Percentiles rank a stretch among this genome's conserved stretches.
phyloP scores from a whole-genome alignment of 2,797 vertebrate genomes.

The Lacerta agilis region DNA sequence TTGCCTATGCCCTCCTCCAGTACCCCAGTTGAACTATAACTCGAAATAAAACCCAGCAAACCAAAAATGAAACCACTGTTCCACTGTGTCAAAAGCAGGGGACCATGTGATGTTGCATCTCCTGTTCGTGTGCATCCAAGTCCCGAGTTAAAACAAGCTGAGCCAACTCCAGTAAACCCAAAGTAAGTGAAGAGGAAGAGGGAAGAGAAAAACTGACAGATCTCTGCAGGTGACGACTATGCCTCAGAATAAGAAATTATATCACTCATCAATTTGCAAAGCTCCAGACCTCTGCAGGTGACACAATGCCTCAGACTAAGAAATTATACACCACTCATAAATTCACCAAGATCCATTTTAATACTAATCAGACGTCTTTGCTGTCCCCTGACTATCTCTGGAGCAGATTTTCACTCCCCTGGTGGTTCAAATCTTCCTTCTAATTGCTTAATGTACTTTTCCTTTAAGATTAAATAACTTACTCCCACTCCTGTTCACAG shows the following conservation, averaged over 20 bases:
- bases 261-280: constrained; percentile 13
- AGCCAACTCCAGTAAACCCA: background rate
- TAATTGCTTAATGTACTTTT: constrained; percentile 1
- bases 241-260: background rate
- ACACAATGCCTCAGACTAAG: background rate
- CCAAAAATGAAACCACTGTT: too few species aligned
- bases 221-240: background rate
- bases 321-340: background rate
- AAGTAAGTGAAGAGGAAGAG: background rate
- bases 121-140: background rate
- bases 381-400: constrained; percentile 7
- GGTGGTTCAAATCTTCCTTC: constrained; percentile 1
- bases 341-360: constrained; percentile 17
- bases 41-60: background rate
- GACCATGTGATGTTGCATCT: background rate
- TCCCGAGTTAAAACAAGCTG: background rate
- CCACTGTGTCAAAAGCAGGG: too few species aligned
- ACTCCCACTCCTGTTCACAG: background rate
- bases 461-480: background rate
- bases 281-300: constrained; percentile 12
- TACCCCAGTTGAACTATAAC: too few species aligned
- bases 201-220: background rate
- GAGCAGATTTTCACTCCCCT: constrained; percentile 1
- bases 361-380: background rate
- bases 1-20: too few species aligned